These are phyloP conservation scores for Gerris buenoi DNA, from an alignment of 1,140 invertebrate species.

Conservation along the genomic window DNA sequence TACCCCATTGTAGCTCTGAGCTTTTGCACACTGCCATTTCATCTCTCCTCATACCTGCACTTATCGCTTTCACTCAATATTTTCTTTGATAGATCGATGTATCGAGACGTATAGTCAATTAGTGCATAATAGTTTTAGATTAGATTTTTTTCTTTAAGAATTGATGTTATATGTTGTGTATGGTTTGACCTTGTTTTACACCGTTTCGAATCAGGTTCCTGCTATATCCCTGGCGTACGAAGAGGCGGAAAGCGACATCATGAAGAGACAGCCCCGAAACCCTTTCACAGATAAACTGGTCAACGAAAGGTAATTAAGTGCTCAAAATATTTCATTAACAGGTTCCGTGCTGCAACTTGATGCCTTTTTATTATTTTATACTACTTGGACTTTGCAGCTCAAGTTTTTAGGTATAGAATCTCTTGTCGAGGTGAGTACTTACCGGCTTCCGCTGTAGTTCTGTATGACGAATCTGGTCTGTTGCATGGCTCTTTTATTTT, in stretches of 20 bases:
- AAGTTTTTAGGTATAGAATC: neutral
- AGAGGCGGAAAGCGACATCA: conserved; percentile 94
- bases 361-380: conserved; percentile 13
- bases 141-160: conserved; percentile 16
- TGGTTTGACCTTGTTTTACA: conserved; percentile 24
- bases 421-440: neutral
- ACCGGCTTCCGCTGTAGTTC: neutral
- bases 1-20: conserved; percentile 8
- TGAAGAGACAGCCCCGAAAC: conserved; percentile 95
- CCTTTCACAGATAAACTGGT: conserved; percentile 92
- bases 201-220: conserved; percentile 54
- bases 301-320: conserved; percentile 77
- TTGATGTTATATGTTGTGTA: conserved; percentile 17
- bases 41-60: conserved; percentile 18
- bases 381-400: conserved; percentile 1
- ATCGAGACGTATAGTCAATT: neutral
- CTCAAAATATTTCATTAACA: conserved; percentile 6
- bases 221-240: conserved; percentile 98
- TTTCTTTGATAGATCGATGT: conserved; percentile 14
- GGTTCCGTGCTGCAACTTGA: conserved; percentile 11
- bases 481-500: neutral
- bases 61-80: conserved; percentile 12
- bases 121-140: conserved; percentile 10
- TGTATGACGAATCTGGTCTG: neutral
- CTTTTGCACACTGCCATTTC: conserved; percentile 11